Conservation (phyloP, 2,797 vertebrate species). For the Hyperoplus immaculatus region DNA sequence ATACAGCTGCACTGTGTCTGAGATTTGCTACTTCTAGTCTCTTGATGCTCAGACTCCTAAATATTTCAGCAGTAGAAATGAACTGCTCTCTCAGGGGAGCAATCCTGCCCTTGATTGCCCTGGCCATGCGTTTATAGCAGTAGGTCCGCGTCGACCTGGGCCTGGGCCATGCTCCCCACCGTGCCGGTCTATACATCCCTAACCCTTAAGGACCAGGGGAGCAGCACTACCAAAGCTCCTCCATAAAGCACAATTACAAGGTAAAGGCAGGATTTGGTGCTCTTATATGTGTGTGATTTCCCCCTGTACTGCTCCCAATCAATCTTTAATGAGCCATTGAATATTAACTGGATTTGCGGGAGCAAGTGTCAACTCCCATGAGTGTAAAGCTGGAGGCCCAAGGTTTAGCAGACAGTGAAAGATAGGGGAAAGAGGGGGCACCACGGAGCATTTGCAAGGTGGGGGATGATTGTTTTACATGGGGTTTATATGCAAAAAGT, state of each 20-base stretch:
- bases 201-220: constrained; percentile 77
- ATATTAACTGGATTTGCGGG: constrained; percentile 87
- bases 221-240: constrained; percentile 65
- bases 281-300: constrained; percentile 76
- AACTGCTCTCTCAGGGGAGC: constrained; percentile 83
- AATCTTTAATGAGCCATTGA: constrained; percentile 89
- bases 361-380: constrained; percentile 83
- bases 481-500: constrained; percentile 83
- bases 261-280: constrained; percentile 78
- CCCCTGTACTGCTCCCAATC: constrained; percentile 82
- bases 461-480: constrained; percentile 79
- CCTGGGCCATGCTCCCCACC: constrained; percentile 57
- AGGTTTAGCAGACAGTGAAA: constrained; percentile 67
- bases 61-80: constrained; percentile 88
- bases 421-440: constrained; percentile 48
- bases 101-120: constrained; percentile 80
- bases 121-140: constrained; percentile 73
- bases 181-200: constrained; percentile 50
- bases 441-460: constrained; percentile 43
- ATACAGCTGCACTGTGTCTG: constrained; percentile 36
- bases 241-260: constrained; percentile 84
- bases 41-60: constrained; percentile 79
- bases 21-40: constrained; percentile 70
- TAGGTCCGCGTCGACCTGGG: constrained; percentile 42
- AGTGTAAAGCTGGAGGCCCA: constrained; percentile 76